Evolutionary conservation across 2,797 vertebrate genomes (phyloP).

Genomic region (Myotis findleyi): DNA sequence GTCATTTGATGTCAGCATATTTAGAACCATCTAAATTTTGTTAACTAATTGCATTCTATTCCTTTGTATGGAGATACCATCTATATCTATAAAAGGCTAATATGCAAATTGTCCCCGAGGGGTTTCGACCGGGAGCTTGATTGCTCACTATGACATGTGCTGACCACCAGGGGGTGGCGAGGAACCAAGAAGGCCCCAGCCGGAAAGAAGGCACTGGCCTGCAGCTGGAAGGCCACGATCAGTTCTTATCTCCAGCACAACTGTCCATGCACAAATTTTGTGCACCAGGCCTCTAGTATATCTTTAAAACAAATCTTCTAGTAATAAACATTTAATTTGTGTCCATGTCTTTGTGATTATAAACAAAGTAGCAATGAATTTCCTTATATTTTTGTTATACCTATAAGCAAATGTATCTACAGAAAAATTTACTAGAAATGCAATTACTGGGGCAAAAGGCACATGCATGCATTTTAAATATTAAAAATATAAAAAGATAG

Average conservation of each 20-base stretch:
- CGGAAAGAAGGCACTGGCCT: too few species aligned
- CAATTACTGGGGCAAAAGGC: background rate
- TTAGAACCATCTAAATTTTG: background rate
- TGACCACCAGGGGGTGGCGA: too few species aligned
- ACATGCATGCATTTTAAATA: background rate
- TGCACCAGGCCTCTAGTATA: too few species aligned
- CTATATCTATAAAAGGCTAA: too few species aligned
- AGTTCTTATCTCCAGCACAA: too few species aligned
- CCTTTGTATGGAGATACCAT: background rate
- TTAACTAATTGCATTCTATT: constrained; percentile 17
- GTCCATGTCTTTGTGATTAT: background rate
- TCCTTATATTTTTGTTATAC: background rate
- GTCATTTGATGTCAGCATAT: background rate
- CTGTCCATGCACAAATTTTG: too few species aligned
- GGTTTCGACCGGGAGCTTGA: too few species aligned
- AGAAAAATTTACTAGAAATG: background rate
- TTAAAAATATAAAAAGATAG: background rate
- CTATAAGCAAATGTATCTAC: background rate
- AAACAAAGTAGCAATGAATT: constrained; percentile 21
- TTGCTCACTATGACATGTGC: too few species aligned
- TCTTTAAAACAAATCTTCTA: background rate
- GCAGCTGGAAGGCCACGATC: too few species aligned
- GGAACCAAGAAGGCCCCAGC: too few species aligned
- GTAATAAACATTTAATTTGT: background rate
- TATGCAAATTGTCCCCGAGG: too few species aligned